Conservation (phyloP, 2,113 vertebrate genomes). For the Antigone vipio region DNA sequence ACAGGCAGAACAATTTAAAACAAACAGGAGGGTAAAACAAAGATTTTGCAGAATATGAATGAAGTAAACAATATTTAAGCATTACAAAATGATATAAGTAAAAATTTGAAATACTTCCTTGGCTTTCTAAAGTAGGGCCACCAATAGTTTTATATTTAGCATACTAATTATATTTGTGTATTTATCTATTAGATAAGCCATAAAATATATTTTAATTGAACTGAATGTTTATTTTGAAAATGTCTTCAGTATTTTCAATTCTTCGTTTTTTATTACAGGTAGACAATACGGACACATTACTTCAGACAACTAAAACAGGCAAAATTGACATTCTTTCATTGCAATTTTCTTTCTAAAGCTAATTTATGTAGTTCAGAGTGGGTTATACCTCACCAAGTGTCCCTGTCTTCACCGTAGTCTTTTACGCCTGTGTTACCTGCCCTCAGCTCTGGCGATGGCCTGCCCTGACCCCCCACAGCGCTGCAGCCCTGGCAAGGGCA, state of each 20-base stretch:
- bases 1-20: neutral
- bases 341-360: neutral
- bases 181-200: neutral
- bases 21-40: neutral
- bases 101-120: neutral
- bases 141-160: neutral
- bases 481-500: neutral
- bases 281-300: rapidly evolving
- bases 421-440: rapidly evolving
- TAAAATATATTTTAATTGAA: neutral
- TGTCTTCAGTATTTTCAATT: neutral
- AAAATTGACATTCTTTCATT: neutral
- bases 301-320: neutral
- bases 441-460: neutral
- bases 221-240: neutral
- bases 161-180: neutral
- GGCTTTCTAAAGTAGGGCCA: neutral
- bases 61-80: neutral
- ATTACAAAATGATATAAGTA: neutral
- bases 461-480: rapidly evolving
- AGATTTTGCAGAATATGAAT: neutral
- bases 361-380: neutral
- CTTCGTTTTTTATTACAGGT: neutral
- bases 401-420: neutral
- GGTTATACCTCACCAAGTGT: neutral